Base-by-base conservation (phyloP, 2,797 vertebrate genomes). In the Chrysolophus pictus region DNA sequence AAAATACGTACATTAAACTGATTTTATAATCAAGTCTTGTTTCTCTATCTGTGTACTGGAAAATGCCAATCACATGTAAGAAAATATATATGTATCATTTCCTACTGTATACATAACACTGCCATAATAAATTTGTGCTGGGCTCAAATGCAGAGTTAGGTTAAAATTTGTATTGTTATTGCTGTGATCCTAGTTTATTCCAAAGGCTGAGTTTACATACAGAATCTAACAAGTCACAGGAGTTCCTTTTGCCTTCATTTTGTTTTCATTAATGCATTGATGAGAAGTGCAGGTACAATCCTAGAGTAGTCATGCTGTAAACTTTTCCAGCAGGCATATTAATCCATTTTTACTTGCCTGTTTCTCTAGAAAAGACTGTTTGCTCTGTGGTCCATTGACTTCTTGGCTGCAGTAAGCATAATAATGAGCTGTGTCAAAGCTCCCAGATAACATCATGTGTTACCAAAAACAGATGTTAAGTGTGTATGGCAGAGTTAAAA, bases 201-300 rank as follows among this genome's bases (percentile, higher is more conserved):
- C 19, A 51, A 74, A 56, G 29, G 1, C 0, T 78, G n/a, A 86
- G 18, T 63, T 79, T 37, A 35, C 26, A 9, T 1, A 68, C 31
- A 5, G 6, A 67, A 46, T 51, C 17, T 60, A 51, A 67, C 22
- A 70, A 51, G 22, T 49, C 7, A 49, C 4, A 24, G 2, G 10
- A 35, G 9, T 64, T 28, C 6, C 9, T 33, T 0, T 14, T 73
- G 37, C 47, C 31, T 68, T 6, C 0, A 0, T 70, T 70, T 82
- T 49, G 5, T 77, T 53, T 47, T 83, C 11, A 21, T 71, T 67
- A 85, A 53, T 37, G 53, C 26, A 49, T 2, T 49, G 31, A n/a
- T 29, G 60, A 81, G 37, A 24, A 71, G 35, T 24, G 9, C 28
- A 65, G n/a, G 26, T 70, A 31, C 3, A 4, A 35, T 8, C 37